Conservation (phyloP, 2,888 invertebrate genomes). For the Ecliptopera silaceata region DNA sequence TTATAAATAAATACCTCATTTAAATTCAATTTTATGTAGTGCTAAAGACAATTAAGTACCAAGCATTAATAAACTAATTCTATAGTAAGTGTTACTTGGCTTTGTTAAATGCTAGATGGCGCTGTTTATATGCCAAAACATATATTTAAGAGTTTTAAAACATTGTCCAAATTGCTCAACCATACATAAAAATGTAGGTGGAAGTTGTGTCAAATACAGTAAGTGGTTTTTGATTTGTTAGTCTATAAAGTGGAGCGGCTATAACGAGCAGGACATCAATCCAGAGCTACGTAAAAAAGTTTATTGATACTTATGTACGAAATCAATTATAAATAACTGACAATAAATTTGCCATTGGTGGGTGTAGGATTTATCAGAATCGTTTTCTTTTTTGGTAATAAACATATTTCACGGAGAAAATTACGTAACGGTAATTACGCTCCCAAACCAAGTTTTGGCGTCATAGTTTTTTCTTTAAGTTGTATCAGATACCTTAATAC, state of each 20-base stretch:
- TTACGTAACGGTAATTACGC: no score
- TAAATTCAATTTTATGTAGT: no score
- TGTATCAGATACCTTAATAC: no score
- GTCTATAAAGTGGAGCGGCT: conserved; percentile 6
- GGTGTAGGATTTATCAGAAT: not conserved
- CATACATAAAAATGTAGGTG: not conserved
- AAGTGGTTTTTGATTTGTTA: conserved; percentile 13
- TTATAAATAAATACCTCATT: no score
- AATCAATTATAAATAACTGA: conserved; percentile 2
- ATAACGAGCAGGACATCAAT: conserved; percentile 14
- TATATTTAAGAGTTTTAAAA: no score
- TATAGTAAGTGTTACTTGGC: no score
- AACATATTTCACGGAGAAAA: not conserved
- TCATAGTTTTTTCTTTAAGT: no score
- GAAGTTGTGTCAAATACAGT: not conserved
- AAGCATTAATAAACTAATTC: no score
- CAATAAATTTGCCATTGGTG: not conserved
- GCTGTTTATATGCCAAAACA: no score
- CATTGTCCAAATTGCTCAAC: not conserved
- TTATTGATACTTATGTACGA: conserved; percentile 10
- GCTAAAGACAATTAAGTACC: no score
- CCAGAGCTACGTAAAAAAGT: conserved; percentile 12
- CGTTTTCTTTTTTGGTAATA: not conserved
- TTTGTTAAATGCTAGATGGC: no score
- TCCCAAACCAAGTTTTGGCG: no score